Conservation (phyloP, 2,113 vertebrate species). For the Carassius auratus region DNA sequence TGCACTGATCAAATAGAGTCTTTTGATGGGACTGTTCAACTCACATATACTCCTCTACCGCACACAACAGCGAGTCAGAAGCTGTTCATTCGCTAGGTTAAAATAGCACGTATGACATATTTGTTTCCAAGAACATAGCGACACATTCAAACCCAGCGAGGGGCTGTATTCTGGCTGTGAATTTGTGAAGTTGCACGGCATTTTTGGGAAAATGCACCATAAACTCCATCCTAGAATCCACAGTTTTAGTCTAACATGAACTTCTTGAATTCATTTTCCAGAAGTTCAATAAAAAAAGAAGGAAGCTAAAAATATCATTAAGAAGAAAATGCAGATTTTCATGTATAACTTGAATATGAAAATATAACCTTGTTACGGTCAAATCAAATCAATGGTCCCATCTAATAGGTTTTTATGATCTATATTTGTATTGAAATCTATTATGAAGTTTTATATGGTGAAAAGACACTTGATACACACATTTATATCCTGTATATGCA, state of each 20-base stretch:
- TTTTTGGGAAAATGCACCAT: conserved; percentile 1
- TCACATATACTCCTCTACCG: not conserved
- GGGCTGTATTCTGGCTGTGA: conserved; percentile 20
- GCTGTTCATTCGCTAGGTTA: not conserved
- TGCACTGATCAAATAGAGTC: not conserved
- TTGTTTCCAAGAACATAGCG: not conserved
- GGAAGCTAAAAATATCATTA: not conserved
- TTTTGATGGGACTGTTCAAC: not conserved
- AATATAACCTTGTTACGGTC: conserved; percentile 4
- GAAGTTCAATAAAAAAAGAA: not conserved
- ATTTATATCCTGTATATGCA: conserved; percentile 48
- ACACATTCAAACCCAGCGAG: conserved; percentile 8
- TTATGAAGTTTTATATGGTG: conserved; percentile 46
- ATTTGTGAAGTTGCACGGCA: not conserved
- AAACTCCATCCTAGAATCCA: not conserved
- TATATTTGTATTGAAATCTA: conserved; percentile 48
- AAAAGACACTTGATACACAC: conserved; percentile 41
- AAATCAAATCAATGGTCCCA: conserved; percentile 28
- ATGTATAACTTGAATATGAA: not conserved
- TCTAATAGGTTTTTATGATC: conserved; percentile 26
- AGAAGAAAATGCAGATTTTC: not conserved
- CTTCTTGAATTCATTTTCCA: not conserved
- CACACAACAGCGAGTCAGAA: not conserved
- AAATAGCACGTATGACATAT: not conserved
- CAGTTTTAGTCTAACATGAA: not conserved